Conservation (phyloP, 2,888 invertebrate genomes). For the Digitonthophagus gazella region DNA sequence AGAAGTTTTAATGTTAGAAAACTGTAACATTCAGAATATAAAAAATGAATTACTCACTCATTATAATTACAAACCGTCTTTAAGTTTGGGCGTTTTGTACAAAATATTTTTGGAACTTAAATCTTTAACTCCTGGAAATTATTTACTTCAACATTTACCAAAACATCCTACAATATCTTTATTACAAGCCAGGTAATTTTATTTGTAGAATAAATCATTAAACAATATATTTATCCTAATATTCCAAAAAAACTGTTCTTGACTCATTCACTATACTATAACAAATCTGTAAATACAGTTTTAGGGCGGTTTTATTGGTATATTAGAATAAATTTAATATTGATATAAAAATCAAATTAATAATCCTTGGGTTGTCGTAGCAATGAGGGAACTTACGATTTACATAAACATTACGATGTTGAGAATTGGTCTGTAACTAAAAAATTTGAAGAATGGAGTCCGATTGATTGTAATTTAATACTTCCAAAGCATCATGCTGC, state of each 20-base stretch:
- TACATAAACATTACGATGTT: constrained; percentile 31
- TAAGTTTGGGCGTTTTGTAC: constrained; percentile 41
- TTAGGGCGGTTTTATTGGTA: no score
- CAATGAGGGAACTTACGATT: constrained; percentile 27
- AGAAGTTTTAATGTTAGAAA: constrained; percentile 41
- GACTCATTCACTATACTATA: no score
- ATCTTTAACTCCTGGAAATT: constrained; percentile 39
- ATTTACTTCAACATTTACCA: constrained; percentile 41
- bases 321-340: no score
- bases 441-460: constrained; percentile 34
- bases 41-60: constrained; percentile 39
- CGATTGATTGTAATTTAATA: constrained; percentile 35
- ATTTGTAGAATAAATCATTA: constrained; percentile 1
- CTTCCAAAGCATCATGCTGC: constrained; percentile 31
- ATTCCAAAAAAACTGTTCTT: no score
- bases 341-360: no score
- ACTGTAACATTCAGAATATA: constrained; percentile 41
- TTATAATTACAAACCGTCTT: constrained; percentile 40
- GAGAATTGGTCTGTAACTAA: constrained; percentile 32
- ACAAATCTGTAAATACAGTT: no score
- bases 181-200: constrained; percentile 32
- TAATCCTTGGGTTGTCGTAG: no score
- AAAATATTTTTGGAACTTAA: constrained; percentile 38
- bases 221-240: neutral
- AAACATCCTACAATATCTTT: constrained; percentile 42